phyloP scores from a whole-genome alignment of 2,888 invertebrate genomes.

The Heliconius erato region DNA sequence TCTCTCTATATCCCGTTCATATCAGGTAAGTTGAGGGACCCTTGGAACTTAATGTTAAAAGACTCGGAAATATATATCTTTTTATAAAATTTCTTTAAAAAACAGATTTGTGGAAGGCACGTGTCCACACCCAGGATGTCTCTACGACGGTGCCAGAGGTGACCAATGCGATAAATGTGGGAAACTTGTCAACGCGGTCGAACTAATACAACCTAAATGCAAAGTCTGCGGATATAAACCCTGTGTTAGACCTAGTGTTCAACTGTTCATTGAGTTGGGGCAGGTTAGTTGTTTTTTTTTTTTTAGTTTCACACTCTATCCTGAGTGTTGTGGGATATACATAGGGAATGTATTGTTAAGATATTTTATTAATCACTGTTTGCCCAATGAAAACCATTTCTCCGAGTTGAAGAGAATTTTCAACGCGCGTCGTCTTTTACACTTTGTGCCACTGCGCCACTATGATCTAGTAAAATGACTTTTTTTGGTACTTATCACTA shows the following conservation, averaged over 20 bases:
- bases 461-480: no score
- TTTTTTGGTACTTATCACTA: no score
- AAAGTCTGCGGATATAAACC: constrained; percentile 92
- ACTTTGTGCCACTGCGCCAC: no score
- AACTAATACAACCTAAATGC: constrained; percentile 93
- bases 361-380: no score
- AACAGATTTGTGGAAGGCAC: constrained; percentile 98
- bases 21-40: no score
- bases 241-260: constrained; percentile 91
- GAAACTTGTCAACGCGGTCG: constrained; percentile 96
- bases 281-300: constrained; percentile 83
- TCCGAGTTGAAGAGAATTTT: no score
- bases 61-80: neutral
- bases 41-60: no score
- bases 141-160: constrained; percentile 96
- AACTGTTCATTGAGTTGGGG: constrained; percentile 97
- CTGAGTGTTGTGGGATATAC: neutral
- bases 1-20: no score
- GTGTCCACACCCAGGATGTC: constrained; percentile 95
- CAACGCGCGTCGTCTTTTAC: no score
- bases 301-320: neutral
- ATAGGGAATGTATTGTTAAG: no score
- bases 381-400: no score
- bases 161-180: constrained; percentile 99
- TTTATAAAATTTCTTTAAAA: neutral